phyloP scores from a whole-genome alignment of 2,888 invertebrate species.

The Sialis lutaria region DNA sequence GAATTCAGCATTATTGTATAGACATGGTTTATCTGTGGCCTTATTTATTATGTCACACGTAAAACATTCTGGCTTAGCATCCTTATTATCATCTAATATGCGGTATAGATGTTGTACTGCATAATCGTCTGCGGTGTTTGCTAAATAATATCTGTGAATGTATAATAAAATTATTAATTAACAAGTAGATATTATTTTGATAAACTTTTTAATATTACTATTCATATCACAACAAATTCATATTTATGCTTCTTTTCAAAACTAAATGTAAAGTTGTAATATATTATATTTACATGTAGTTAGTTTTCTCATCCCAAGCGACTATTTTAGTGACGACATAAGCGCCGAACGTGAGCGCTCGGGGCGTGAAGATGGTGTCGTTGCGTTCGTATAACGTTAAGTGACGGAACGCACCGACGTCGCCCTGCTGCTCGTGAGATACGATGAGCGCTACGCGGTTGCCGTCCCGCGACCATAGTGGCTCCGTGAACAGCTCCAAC shows the following conservation, averaged over 20 bases:
- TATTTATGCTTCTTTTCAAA: too few relatives aligned
- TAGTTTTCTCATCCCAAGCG: conserved; percentile 46
- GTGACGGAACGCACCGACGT: conserved; percentile 43
- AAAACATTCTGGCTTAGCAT: conserved; percentile 41
- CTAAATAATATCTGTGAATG: conserved; percentile 60
- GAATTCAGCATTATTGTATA: conserved; percentile 51
- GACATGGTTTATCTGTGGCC: conserved; percentile 24
- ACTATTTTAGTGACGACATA: conserved; percentile 58
- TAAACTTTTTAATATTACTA: background rate
- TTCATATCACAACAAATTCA: too few relatives aligned
- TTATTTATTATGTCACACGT: conserved; percentile 47
- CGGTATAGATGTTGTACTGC: conserved; percentile 68
- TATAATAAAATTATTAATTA: conserved; percentile 1
- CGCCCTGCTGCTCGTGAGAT: conserved; percentile 43
- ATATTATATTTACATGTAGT: conserved; percentile 41
- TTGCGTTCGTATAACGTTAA: conserved; percentile 34
- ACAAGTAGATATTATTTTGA: background rate
- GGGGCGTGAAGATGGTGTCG: conserved; percentile 19
- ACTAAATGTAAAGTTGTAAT: background rate
- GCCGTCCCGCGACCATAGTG: conserved; percentile 50
- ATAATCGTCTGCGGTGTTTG: conserved; percentile 57
- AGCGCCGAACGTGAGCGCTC: conserved; percentile 38
- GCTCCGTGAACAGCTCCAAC: conserved; percentile 61
- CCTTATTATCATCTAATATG: conserved; percentile 25
- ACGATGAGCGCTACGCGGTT: conserved; percentile 52